These are phyloP conservation scores for Pachydiplax longipennis DNA, from an alignment of 2,888 invertebrate genomes.

Conservation along the genomic window DNA sequence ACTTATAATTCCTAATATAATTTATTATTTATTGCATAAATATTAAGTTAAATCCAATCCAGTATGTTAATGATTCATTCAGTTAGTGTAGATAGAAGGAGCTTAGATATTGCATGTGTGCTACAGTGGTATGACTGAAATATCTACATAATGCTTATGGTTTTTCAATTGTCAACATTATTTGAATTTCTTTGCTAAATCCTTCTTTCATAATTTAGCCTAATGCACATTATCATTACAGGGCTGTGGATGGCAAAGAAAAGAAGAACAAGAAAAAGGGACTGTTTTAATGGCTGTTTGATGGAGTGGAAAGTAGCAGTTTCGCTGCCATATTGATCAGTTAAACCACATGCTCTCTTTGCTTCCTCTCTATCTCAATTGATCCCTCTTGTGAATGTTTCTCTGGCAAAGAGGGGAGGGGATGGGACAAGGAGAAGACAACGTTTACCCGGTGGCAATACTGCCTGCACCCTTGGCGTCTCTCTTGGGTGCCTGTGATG, in stretches of 20 bases:
- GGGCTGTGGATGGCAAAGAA: conserved; percentile 84
- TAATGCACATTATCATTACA: conserved; percentile 60
- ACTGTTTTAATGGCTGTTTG: conserved; percentile 68
- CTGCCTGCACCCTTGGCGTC: conserved; percentile 23
- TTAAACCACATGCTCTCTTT: conserved; percentile 10
- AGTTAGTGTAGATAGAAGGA: too few relatives aligned
- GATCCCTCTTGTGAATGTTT: background rate
- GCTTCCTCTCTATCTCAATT: background rate
- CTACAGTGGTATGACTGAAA: too few relatives aligned
- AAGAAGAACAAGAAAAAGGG: conserved; percentile 91
- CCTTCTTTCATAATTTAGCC: background rate
- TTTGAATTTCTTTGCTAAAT: background rate
- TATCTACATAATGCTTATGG: too few relatives aligned
- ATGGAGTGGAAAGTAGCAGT: conserved; percentile 15
- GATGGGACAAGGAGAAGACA: background rate
- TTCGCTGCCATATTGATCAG: background rate
- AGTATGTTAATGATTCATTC: too few relatives aligned
- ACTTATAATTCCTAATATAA: too few relatives aligned
- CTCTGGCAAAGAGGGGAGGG: background rate
- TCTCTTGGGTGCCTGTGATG: conserved; percentile 16
- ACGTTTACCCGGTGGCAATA: background rate
- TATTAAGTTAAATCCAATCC: too few relatives aligned
- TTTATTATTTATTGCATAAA: too few relatives aligned
- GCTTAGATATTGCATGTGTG: too few relatives aligned
- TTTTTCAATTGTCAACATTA: too few relatives aligned